phyloP scores from a whole-genome alignment of 2,113 vertebrate genomes.

The Platysternon megacephalum region DNA sequence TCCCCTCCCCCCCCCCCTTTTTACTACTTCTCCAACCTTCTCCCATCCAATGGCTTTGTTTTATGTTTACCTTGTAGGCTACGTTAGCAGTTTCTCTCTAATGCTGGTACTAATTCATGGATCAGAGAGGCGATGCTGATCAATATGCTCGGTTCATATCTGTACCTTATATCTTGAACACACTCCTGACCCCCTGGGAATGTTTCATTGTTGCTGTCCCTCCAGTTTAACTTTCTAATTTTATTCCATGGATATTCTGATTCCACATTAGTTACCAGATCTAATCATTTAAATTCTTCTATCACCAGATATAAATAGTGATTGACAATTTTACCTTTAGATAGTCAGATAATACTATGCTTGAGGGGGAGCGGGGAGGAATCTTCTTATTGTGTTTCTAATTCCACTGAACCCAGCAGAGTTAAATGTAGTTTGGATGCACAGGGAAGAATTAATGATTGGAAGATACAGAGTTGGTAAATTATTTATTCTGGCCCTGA shows the following conservation, averaged over 20 bases:
- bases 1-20: too few species aligned
- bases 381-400: constrained; percentile 82
- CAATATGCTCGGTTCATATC: constrained; percentile 40
- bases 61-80: neutral
- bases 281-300: constrained; percentile 55
- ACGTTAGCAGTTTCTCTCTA: neutral
- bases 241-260: constrained; percentile 51
- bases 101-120: constrained; percentile 32
- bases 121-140: constrained; percentile 44
- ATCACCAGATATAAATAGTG: constrained; percentile 57
- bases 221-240: constrained; percentile 48
- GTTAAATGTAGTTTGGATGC: constrained; percentile 92
- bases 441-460: constrained; percentile 98
- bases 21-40: constrained; percentile 1
- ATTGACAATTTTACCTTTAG: constrained; percentile 77
- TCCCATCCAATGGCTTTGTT: constrained; percentile 5
- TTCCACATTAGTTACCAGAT: constrained; percentile 15
- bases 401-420: constrained; percentile 85
- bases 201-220: constrained; percentile 49
- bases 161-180: constrained; percentile 39
- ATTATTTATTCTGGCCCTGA: constrained; percentile 99
- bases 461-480: constrained; percentile 98
- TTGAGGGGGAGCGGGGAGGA: constrained; percentile 36
- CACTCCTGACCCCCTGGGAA: neutral
- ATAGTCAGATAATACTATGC: constrained; percentile 77